Conservation (phyloP, 1,140 invertebrate genomes). For the Ganaspis sp. region DNA sequence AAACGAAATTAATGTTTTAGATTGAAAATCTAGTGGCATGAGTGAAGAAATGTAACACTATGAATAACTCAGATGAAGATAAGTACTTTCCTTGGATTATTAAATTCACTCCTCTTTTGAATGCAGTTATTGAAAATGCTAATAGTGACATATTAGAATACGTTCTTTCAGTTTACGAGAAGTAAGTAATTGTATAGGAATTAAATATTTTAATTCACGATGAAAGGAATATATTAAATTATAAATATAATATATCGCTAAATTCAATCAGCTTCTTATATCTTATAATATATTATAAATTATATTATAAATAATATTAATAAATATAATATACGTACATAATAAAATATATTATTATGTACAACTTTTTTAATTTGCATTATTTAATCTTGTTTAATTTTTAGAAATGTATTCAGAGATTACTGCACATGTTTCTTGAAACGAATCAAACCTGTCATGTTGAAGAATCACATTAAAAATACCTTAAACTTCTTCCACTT, state of each 20-base stretch:
- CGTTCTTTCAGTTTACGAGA: conserved; percentile 57
- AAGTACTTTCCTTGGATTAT: conserved; percentile 59
- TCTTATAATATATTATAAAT: neutral
- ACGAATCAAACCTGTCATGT: conserved; percentile 36
- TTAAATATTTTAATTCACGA: too few species aligned
- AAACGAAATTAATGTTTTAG: neutral
- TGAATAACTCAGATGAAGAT: conserved; percentile 37
- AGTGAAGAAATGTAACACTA: conserved; percentile 20
- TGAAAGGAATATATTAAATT: too few species aligned
- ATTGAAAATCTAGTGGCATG: neutral
- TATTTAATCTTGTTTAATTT: too few species aligned
- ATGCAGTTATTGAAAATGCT: conserved; percentile 52
- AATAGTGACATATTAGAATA: conserved; percentile 55
- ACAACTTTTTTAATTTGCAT: too few species aligned
- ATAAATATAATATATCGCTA: too few species aligned
- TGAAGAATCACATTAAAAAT: conserved; percentile 63
- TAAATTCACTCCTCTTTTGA: conserved; percentile 56
- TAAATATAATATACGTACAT: too few species aligned
- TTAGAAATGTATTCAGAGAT: conserved; percentile 61
- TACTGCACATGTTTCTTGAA: conserved; percentile 44
- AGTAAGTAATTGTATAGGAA: too few species aligned
- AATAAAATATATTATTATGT: too few species aligned
- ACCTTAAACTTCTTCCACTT: conserved; percentile 67
- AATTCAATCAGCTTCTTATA: too few species aligned
- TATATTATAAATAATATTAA: conserved; percentile 19